Base-by-base conservation (phyloP, 2,797 vertebrate genomes). In the Notoglanidium macrostoma region DNA sequence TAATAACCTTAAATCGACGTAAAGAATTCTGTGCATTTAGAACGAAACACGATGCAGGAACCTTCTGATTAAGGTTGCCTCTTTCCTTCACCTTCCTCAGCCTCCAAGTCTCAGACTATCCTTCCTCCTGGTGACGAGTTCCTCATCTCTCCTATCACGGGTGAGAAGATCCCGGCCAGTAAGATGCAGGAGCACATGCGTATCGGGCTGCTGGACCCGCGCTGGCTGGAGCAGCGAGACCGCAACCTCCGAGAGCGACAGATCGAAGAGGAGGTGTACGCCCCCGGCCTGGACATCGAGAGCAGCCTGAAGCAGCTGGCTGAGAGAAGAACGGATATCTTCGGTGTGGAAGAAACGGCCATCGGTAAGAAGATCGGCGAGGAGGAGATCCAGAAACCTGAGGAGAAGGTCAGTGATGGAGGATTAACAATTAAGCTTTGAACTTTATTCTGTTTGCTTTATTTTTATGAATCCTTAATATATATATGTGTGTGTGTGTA, bases 171-270 rank as follows among this genome's bases (percentile, higher is more conserved):
- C 87, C 98, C 95, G 3, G 98, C 98, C 92, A 99, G 98, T 92
- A 99, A 99, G 93, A 99, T 99, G 98, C 98, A 99, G 89, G 98
- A 99, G 83, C 98, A 99, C 93, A 99, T 99, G 98, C 96, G 98
- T 12, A 99, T 99, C 2, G 98, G 98, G 19, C 96, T 99, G 49
- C 96, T 99, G 90, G 98, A 99, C 89, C 98, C 98, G 0, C 98
- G 98, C 59, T 99, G 98, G 98, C 92, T 99, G 92, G 98, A 99
- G 93, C 98, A 99, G 93, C 96, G 98, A 2, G 98, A 99, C 87
- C 97, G 98, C 67, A 97, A 96, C 89, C 98, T 98, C 91, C 95
- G 97, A 8, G 98, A 99, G 93, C 97, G 98, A 74, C 98, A 99
- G 95, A 99, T 96, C 0, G 98, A 99, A 35, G 98, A 99, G 0